Evolutionary conservation across 2,888 invertebrate species (phyloP).

Genomic region (Tuta absoluta): DNA sequence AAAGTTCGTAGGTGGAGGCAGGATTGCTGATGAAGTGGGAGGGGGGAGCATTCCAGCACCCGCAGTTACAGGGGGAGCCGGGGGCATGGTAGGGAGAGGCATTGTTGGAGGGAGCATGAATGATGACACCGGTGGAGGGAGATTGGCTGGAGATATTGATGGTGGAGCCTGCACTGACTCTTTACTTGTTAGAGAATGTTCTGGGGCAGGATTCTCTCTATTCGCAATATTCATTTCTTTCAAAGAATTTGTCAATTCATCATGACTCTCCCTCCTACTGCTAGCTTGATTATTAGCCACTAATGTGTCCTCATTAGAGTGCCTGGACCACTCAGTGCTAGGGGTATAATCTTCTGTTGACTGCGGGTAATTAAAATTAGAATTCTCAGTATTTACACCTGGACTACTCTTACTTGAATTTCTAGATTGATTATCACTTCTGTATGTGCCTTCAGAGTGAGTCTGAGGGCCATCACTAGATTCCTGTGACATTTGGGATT

Average conservation of each 20-base stretch:
- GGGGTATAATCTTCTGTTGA: slow-evolving; percentile 53
- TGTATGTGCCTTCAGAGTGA: slow-evolving; percentile 82
- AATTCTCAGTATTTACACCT: slow-evolving; percentile 64
- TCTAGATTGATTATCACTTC: slow-evolving; percentile 81
- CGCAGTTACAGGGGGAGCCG: slow-evolving; percentile 31
- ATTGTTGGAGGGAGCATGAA: slow-evolving; percentile 31
- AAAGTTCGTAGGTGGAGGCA: slow-evolving; percentile 50
- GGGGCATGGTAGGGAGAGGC: slow-evolving; percentile 31
- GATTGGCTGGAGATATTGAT: slow-evolving; percentile 42
- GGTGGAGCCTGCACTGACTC: slow-evolving; percentile 36
- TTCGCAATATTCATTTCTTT: slow-evolving; percentile 66
- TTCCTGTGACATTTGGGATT: slow-evolving; percentile 84
- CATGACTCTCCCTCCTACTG: slow-evolving; percentile 54
- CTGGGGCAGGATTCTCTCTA: slow-evolving; percentile 50
- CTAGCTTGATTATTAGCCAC: slow-evolving; percentile 46
- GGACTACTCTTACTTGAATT: slow-evolving; percentile 76
- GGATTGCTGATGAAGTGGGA: slow-evolving; percentile 33
- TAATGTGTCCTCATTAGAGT: slow-evolving; percentile 52
- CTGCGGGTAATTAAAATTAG: slow-evolving; percentile 67
- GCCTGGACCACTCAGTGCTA: slow-evolving; percentile 57
- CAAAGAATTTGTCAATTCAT: slow-evolving; percentile 61
- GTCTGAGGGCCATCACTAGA: slow-evolving; percentile 83
- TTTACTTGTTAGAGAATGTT: slow-evolving; percentile 34
- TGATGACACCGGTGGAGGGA: slow-evolving; percentile 39
- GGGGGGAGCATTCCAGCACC: slow-evolving; percentile 33